Evolutionary conservation across 2,113 vertebrate genomes (phyloP).

Genomic region (Aythya baeri): DNA sequence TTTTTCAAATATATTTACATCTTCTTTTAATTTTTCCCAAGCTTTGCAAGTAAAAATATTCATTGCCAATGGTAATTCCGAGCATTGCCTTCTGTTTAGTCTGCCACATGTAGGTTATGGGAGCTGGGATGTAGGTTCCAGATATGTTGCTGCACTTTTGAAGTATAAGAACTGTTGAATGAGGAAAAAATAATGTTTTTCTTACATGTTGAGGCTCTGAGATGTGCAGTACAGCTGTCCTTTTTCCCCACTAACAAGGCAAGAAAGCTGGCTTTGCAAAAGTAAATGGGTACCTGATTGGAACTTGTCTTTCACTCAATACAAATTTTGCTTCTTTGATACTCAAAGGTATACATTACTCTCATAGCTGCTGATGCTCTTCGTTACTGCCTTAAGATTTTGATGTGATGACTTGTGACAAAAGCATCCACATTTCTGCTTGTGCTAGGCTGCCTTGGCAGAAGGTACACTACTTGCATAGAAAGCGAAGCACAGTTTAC

Average conservation of each 20-base stretch:
- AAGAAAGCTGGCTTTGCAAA: not conserved
- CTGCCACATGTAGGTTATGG: not conserved
- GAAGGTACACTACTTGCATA: not conserved
- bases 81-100: not conserved
- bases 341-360: not conserved
- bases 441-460: not conserved
- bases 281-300: fast-evolving
- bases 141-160: not conserved
- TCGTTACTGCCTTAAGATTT: not conserved
- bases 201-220: not conserved
- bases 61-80: not conserved
- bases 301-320: not conserved
- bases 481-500: not conserved
- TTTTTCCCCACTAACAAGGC: not conserved
- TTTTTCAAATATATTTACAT: not conserved
- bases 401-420: not conserved
- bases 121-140: not conserved
- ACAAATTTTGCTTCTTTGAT: not conserved
- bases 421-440: not conserved
- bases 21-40: not conserved
- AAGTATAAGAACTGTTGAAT: not conserved
- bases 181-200: not conserved
- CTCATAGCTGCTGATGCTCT: not conserved
- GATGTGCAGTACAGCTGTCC: not conserved
- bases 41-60: not conserved